Conservation (phyloP, 2,797 vertebrate genomes). For the Orestias chungarensis region DNA sequence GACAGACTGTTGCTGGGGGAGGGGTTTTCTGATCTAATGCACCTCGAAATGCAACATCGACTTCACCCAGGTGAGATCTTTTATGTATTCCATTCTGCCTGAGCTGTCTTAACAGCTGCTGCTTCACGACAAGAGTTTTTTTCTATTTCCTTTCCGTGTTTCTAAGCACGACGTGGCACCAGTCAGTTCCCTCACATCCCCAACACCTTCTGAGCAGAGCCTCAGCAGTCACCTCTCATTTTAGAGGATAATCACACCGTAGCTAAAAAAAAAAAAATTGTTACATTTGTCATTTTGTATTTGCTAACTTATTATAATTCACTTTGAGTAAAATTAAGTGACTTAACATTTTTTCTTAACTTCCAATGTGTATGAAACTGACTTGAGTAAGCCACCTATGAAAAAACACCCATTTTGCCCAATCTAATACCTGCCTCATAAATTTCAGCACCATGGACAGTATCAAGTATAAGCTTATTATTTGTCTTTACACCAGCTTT, state of each 20-base stretch:
- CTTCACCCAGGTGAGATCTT: slow-evolving; percentile 91
- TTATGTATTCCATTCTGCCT: not conserved
- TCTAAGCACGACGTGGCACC: slow-evolving; percentile 6
- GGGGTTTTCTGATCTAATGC: slow-evolving; percentile 97
- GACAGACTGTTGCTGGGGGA: slow-evolving; percentile 96
- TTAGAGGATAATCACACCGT: not conserved
- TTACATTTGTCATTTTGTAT: not conserved
- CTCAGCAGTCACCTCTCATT: slow-evolving; percentile 13
- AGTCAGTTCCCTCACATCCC: slow-evolving; percentile 22
- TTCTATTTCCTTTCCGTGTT: slow-evolving; percentile 2
- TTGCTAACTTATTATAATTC: not conserved
- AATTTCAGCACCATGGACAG: slow-evolving; percentile 63
- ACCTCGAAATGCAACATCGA: slow-evolving; percentile 91
- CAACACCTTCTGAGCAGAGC: not conserved
- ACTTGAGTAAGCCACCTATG: not conserved
- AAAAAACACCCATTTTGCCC: slow-evolving; percentile 17
- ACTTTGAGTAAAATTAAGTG: not conserved
- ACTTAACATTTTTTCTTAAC: not conserved
- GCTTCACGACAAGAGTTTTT: not conserved
- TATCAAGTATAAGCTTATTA: slow-evolving; percentile 48
- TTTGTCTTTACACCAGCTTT: slow-evolving; percentile 60
- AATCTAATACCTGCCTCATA: slow-evolving; percentile 26
- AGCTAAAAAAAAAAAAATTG: too few species aligned
- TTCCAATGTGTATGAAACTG: not conserved
- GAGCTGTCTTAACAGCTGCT: not conserved